Conservation (phyloP, 2,113 vertebrate species). For the Strix aluco region DNA sequence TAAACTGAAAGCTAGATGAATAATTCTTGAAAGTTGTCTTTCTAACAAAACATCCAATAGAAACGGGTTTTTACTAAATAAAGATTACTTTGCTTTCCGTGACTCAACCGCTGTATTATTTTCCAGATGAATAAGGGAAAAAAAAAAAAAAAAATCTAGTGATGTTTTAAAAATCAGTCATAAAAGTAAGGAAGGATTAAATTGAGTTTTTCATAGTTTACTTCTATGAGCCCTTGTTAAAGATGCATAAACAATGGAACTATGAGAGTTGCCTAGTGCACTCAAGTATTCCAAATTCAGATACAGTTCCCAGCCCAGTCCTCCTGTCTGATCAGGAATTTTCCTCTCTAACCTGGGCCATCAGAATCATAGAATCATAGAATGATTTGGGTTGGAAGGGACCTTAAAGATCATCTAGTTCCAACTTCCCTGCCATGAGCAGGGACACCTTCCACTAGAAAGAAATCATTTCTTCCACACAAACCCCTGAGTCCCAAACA, state of each 20-base stretch:
- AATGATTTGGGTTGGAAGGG: too few species aligned
- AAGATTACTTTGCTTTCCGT: neutral
- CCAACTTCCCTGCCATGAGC: too few species aligned
- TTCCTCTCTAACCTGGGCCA: neutral
- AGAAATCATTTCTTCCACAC: neutral
- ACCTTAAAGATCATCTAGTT: too few species aligned
- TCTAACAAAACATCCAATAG: neutral
- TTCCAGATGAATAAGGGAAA: neutral
- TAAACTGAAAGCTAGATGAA: neutral
- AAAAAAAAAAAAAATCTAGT: neutral
- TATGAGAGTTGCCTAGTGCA: neutral
- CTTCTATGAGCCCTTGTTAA: neutral
- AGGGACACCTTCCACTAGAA: neutral
- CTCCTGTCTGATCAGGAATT: neutral
- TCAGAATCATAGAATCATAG: neutral
- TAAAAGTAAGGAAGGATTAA: neutral
- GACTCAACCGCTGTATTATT: neutral
- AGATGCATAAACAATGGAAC: neutral
- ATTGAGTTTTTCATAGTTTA: neutral
- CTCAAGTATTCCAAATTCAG: neutral
- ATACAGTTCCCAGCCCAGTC: neutral
- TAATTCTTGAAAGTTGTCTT: neutral
- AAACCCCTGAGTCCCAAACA: neutral
- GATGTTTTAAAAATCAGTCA: neutral
- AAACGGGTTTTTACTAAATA: neutral